Percentiles rank a stretch among this genome's conserved stretches.
These are phyloP conservation scores for Callaeas wilsoni DNA, from an alignment of 2,113 vertebrate species.

Conservation along the genomic window DNA sequence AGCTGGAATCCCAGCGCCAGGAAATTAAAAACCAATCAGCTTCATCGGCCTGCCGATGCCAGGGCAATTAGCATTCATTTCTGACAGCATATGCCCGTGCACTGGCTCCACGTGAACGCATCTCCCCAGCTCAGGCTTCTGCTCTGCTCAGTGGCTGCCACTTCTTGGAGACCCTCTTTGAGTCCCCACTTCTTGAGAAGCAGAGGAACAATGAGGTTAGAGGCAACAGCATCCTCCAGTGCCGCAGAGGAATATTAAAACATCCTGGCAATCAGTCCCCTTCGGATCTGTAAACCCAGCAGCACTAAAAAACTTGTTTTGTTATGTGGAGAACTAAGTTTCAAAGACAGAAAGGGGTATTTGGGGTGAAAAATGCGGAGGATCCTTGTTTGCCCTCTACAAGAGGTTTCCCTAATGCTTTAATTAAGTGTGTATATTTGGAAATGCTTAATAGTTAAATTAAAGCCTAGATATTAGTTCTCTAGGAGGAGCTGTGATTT, in stretches of 20 bases:
- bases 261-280: neutral
- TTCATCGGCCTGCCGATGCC: slow-evolving; percentile 5
- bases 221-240: neutral
- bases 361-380: neutral
- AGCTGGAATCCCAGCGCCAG: neutral
- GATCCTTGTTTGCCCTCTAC: neutral
- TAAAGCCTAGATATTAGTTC: slow-evolving; percentile 5
- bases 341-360: neutral
- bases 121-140: neutral
- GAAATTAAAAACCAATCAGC: slow-evolving; percentile 50
- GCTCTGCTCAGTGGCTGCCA: neutral
- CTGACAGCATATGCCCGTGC: neutral
- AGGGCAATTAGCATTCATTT: slow-evolving; percentile 6
- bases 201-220: neutral
- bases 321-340: neutral
- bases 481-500: slow-evolving; percentile 32
- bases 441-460: slow-evolving; percentile 12
- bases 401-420: neutral
- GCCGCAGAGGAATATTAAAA: neutral
- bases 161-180: neutral
- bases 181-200: neutral
- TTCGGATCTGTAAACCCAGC: neutral
- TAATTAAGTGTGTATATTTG: slow-evolving; percentile 11
- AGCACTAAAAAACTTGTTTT: neutral
- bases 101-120: fast-evolving